Evolutionary conservation across 2,113 vertebrate species (phyloP), one percentile per base, ranked within the genome.

Genomic region (Tragelaphus strepsiceros): DNA sequence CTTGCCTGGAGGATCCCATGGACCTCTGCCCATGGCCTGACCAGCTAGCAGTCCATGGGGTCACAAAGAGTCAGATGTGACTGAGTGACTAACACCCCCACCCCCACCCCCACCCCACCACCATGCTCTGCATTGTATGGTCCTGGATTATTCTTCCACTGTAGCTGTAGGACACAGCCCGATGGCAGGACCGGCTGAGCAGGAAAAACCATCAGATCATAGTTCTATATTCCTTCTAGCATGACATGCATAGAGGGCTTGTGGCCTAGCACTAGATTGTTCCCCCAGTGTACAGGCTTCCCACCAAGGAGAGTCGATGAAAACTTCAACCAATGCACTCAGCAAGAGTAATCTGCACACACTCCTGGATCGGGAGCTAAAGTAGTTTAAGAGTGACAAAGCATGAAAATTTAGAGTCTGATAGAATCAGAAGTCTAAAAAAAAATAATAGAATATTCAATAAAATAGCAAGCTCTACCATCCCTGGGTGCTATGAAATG

Each of bases 361-460:
- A 67, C n/a, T 46, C 28, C 56, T 80, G 62, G 86, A 78, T 43
- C 3, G 1, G 62, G 59, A 91, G 8, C 15, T 13, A 93, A 35
- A 62, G 35, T 12, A 74, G 16, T 62, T 58, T 62, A 61, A 90
- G 53, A 80, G 46, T 62, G 56, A 39, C 82, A 94, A 86, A 81
- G 3, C 24, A 64, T 12, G 16, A 81, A 71, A 28, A 61, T 67
- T 22, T 59, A 78, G 22, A 58, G 28, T 64, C 46, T 74, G 43
- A 84, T 28, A 83, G 77, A 11, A 49, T 87, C 21, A 11, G 32
- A 61, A 90, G 54, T 86, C 91, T 46, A 28, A 51, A 94, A 93
- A 90, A 87, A 7, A 77, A 56, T 11, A 80, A 32, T 51, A 82
- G 64, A 94, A 39, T 56, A 87, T 39, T 82, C 78, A 91, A 30